Base-by-base conservation (phyloP, 2,888 invertebrate species). In the Timandra comae region DNA sequence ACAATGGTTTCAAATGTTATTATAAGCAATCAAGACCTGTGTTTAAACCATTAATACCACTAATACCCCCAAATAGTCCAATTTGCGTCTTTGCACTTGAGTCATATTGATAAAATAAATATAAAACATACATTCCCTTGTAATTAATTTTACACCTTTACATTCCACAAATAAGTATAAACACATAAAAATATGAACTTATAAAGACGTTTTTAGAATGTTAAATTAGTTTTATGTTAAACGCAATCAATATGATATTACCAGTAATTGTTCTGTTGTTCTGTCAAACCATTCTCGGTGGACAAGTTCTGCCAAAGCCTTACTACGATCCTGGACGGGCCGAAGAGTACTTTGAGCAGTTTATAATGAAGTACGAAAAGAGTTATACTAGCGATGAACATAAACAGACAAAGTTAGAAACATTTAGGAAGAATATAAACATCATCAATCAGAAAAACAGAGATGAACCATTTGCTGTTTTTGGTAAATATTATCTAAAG, bases 321-420 rank as follows among this genome's bases (percentile, higher is more conserved):
- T 16, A 7, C 19, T 35, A 35, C 28, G 13, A 28, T 7, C 5
- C 25, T 3, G 31, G 24, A 19, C 0, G 30, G 9, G 31, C 31
- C 0, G 30, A 29, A 13, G 1, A 21, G 19, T 25, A 25, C 6
- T 36, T 36, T 9, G 21, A 21, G 20, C 10, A 32, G 2, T 36
- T 32, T 22, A 22, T 32, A 7, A 12, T 25, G 8, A 16, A 13
- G 0, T 22, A 27, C 29, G 5, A 16, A 16, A 32, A 23, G 20
- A 16, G 3, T 7, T 31, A 36, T 8, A 1, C 1, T 2, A 4
- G 10, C 10, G 2, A 23, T 8, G 21, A 9, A 12, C 29, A 34
- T 5, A 30, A 23, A 10, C 27, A 19, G 7, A 8, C 3, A 12
- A 12, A 27, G 1, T 23, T 35, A 2, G 23, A 23, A 7, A 27